Evolutionary conservation across 2,113 vertebrate genomes (phyloP), one percentile per base, ranked within the genome.

Genomic region (Leucosticte australis): DNA sequence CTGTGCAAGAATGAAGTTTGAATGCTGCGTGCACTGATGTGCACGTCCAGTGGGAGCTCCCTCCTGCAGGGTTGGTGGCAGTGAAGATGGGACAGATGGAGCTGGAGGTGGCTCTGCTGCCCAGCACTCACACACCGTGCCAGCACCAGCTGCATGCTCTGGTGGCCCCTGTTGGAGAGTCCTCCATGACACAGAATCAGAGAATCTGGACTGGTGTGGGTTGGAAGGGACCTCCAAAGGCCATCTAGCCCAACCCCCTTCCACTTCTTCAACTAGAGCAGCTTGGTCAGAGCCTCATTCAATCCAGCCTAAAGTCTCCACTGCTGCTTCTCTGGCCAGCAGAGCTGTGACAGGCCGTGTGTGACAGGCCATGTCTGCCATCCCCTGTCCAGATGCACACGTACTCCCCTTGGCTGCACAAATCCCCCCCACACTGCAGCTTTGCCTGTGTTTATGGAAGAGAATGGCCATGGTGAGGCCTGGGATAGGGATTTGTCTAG

Each of bases 21-120:
- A 9, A 6, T 15, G 50, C 15, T 41, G 37, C 50, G 3, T 2
- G 13, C 41, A 6, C 26, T 2, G 6, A 16, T 14, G 37, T 11
- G 5, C 27, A 5, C 0, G 2, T 11, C 21, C 22, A 18, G 33
- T 5, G 42, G 42, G 10, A 33, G 5, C 9, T 44, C 37, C 39
- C 33, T 13, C 35, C 5, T 14, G 5, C 41, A 30, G 37, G 31
- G 7, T 17, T 1, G 8, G 26, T 5, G 47, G 42, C 46, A 63
- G 24, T 18, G 74, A 15, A 7, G 26, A 84, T 7, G 35, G 65
- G 21, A 60, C 42, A 87, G 65, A 53, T 56, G 55, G 64, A 74
- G 56, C 65, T 47, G 39, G 59, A 17, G 15, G 19, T 39, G 63
- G 52, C 74, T 70, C 12, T 78, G 4, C 59, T 19, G 26, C 47